phyloP scores from a whole-genome alignment of 92 coral and sea anemone genomes.

The Pocillopora meandrina region DNA sequence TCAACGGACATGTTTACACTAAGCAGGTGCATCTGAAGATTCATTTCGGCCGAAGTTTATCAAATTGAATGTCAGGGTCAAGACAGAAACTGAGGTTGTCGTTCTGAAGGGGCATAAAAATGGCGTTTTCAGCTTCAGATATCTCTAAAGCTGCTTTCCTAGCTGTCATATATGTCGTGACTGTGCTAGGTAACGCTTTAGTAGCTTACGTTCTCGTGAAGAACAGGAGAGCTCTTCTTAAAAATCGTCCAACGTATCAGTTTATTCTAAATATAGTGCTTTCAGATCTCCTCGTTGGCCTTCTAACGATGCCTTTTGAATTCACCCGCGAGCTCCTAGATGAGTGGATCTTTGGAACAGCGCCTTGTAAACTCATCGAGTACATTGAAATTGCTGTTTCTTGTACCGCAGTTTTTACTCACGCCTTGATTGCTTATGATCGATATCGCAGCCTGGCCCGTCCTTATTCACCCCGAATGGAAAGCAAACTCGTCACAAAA shows the following conservation, averaged over 20 bases:
- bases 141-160: slow-evolving; percentile 18
- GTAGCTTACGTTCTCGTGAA: slow-evolving; percentile 10
- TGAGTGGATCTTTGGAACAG: slow-evolving; percentile 60
- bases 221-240: slow-evolving; percentile 18
- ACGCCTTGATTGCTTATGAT: slow-evolving; percentile 74
- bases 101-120: neutral
- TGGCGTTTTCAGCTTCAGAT: slow-evolving; percentile 16
- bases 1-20: too few species aligned
- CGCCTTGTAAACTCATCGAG: slow-evolving; percentile 63
- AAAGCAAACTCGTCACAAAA: slow-evolving; percentile 46
- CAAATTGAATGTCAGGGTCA: too few species aligned
- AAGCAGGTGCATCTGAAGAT: too few species aligned
- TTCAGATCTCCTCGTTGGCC: slow-evolving; percentile 54
- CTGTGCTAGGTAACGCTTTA: slow-evolving; percentile 14
- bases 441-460: slow-evolving; percentile 69
- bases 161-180: neutral
- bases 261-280: slow-evolving; percentile 34
- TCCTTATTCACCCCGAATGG: slow-evolving; percentile 55
- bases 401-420: slow-evolving; percentile 61
- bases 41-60: too few species aligned
- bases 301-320: slow-evolving; percentile 58
- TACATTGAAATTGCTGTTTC: slow-evolving; percentile 59
- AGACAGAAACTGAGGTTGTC: too few species aligned
- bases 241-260: slow-evolving; percentile 42
- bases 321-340: slow-evolving; percentile 36